Evolutionary conservation across 2,113 vertebrate genomes (phyloP).

Genomic region (Pampusana beccarii): DNA sequence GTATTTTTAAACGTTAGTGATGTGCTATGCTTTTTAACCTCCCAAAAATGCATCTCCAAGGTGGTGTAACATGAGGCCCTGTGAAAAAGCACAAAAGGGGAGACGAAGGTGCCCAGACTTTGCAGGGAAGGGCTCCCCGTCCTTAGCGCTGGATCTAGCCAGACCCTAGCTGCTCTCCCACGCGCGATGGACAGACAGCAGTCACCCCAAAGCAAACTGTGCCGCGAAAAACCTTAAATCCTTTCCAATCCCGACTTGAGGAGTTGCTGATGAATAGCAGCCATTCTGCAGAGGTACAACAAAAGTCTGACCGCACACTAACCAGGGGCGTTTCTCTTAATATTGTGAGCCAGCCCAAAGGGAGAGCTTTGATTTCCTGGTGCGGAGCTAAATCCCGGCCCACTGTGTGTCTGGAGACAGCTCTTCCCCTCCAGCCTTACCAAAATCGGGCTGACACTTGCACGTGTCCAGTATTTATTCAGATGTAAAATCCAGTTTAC

Average conservation of each 20-base stretch:
- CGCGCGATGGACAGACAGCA: fast-evolving
- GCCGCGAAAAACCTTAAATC: not conserved
- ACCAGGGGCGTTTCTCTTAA: not conserved
- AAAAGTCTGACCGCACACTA: not conserved
- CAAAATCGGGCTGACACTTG: not conserved
- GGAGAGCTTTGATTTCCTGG: not conserved
- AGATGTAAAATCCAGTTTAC: not conserved
- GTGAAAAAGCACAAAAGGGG: not conserved
- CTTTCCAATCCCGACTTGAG: not conserved
- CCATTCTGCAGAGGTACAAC: not conserved
- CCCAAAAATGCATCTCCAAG: not conserved
- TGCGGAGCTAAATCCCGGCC: not conserved
- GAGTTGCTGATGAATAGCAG: not conserved
- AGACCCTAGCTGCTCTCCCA: not conserved
- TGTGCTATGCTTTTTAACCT: not conserved
- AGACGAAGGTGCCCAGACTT: not conserved
- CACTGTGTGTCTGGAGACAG: not conserved
- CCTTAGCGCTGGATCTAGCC: not conserved
- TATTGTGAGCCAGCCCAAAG: not conserved
- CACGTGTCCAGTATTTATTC: not conserved
- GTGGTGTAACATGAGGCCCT: not conserved
- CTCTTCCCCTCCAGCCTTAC: not conserved
- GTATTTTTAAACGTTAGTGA: not conserved
- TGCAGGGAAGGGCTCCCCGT: not conserved
- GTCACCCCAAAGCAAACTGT: not conserved